Evolutionary conservation across 2,113 vertebrate genomes (phyloP).

Genomic region (Pteruthius melanotis): DNA sequence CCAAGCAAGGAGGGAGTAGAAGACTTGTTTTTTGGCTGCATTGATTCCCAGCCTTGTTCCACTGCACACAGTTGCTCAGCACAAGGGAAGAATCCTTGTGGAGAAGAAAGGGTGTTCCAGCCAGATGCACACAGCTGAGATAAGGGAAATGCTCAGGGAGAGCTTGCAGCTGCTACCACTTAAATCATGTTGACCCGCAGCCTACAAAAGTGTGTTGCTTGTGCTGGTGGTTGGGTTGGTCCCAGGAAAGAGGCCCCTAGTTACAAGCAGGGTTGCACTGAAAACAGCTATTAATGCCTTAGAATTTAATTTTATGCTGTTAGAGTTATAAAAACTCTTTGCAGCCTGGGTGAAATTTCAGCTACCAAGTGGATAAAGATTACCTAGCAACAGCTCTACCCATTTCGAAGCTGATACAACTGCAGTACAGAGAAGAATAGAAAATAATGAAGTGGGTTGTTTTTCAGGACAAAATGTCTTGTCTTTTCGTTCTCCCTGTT

Average conservation of each 20-base stretch:
- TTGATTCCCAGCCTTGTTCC: background rate
- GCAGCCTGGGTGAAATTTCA: background rate
- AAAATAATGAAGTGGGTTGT: background rate
- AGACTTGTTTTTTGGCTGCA: background rate
- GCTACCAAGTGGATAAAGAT: background rate
- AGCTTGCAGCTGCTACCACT: background rate
- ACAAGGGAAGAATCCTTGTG: background rate
- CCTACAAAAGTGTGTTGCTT: accelerated
- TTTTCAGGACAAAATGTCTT: background rate
- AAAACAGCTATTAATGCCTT: background rate
- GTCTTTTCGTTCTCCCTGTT: background rate
- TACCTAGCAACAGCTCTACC: conserved; percentile 10
- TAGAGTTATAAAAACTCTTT: background rate
- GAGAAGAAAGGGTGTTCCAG: background rate
- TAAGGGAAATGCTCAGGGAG: background rate
- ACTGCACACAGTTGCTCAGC: background rate
- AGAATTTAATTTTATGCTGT: background rate
- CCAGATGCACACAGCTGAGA: background rate
- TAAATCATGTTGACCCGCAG: background rate
- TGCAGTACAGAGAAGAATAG: background rate
- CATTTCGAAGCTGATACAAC: background rate
- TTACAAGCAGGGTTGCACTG: background rate
- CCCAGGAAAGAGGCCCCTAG: background rate
- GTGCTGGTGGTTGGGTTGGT: background rate
- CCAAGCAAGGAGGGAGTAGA: background rate